phyloP scores from a whole-genome alignment of 2,888 invertebrate species.

The Spialia ferax region DNA sequence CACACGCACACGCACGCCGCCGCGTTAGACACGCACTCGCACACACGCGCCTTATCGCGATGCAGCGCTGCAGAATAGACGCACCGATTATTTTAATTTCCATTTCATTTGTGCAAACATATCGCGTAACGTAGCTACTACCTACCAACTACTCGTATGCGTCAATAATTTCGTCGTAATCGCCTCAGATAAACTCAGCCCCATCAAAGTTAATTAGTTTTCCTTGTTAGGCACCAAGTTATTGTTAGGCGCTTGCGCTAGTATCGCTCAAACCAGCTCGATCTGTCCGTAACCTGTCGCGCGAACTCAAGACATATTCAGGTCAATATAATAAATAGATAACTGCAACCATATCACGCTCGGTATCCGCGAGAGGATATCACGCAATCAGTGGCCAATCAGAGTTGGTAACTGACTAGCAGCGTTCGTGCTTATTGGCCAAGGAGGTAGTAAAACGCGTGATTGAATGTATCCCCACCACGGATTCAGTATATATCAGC shows the following conservation, averaged over 20 bases:
- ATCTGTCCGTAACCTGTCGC: conserved; percentile 40
- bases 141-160: no score
- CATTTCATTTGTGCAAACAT: conserved; percentile 71
- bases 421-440: conserved; percentile 20
- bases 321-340: conserved; percentile 49
- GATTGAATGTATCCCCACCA: conserved; percentile 21
- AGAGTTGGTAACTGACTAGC: conserved; percentile 24
- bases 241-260: no score
- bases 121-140: conserved; percentile 37
- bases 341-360: conserved; percentile 42
- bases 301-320: conserved; percentile 42
- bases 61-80: conserved; percentile 76
- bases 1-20: conserved; percentile 58
- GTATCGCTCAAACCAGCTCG: conserved; percentile 29
- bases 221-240: conserved; percentile 23
- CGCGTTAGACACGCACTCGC: conserved; percentile 53
- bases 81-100: conserved; percentile 76
- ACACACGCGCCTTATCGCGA: conserved; percentile 63
- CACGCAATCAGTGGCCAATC: conserved; percentile 46
- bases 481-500: neutral
- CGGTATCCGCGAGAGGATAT: conserved; percentile 44
- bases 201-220: conserved; percentile 34
- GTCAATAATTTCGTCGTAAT: neutral
- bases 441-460: conserved; percentile 11
- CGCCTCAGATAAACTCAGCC: neutral